phyloP scores from a whole-genome alignment of 2,888 invertebrate genomes.

The Microctonus hyperodae region DNA sequence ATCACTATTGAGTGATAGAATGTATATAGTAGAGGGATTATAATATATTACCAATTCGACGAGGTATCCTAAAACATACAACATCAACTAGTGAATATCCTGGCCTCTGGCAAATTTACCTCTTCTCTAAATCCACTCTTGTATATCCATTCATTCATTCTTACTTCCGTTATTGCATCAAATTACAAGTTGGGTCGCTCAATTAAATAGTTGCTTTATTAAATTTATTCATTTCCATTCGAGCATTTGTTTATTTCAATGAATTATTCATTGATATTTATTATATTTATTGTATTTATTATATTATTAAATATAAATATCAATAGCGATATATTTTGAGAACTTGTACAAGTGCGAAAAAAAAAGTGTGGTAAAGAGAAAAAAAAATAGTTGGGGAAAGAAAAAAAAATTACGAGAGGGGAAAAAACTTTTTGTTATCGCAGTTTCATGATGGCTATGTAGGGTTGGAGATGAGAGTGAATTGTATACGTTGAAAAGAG shows the following conservation, averaged over 20 bases:
- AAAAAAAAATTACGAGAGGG: conserved; percentile 34
- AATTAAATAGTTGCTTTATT: neutral
- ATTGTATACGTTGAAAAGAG: neutral
- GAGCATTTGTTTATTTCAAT: too few species aligned
- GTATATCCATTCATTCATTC: neutral
- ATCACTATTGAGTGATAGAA: too few species aligned
- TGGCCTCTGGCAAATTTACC: neutral
- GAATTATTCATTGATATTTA: too few species aligned
- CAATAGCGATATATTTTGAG: too few species aligned
- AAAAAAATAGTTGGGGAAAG: conserved; percentile 21
- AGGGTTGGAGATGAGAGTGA: conserved; percentile 8
- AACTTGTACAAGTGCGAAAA: neutral
- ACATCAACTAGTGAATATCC: too few species aligned
- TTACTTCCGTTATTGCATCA: neutral
- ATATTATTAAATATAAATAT: too few species aligned
- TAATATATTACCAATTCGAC: conserved; percentile 63
- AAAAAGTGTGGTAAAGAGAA: neutral
- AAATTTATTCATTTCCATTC: too few species aligned
- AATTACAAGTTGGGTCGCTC: neutral
- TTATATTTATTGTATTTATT: too few species aligned
- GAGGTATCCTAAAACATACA: conserved; percentile 40
- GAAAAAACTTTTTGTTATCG: conserved; percentile 55
- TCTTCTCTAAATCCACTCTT: neutral
- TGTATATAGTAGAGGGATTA: conserved; percentile 48
- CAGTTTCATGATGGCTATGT: conserved; percentile 36